Conservation (phyloP, 2,797 vertebrate species). For the Megalops cyprinoides region DNA sequence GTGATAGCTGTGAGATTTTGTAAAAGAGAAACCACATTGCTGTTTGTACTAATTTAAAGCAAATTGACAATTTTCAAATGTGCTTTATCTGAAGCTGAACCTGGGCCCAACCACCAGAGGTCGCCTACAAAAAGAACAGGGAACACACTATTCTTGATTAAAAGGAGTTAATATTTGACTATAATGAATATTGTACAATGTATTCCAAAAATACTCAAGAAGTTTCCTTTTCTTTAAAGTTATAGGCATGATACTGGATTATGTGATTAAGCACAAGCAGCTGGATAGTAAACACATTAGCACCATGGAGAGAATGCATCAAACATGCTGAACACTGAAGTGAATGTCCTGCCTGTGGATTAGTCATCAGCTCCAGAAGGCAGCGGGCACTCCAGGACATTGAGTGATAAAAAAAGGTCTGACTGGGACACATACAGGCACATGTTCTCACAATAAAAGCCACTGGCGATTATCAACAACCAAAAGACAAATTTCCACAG, state of each 20-base stretch:
- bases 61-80: no score
- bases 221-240: neutral
- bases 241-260: neutral
- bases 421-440: slow-evolving; percentile 1
- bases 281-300: neutral
- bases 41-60: no score
- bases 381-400: neutral
- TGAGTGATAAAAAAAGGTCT: slow-evolving; percentile 16
- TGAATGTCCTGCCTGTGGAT: no score
- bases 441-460: neutral
- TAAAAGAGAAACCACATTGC: no score
- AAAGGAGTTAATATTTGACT: neutral
- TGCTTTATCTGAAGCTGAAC: no score
- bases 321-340: neutral
- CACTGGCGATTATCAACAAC: neutral
- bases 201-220: neutral
- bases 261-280: neutral
- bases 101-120: no score
- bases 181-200: neutral
- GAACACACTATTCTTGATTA: neutral
- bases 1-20: no score
- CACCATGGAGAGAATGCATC: neutral
- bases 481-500: slow-evolving; percentile 11
- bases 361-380: no score
- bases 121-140: no score